Evolutionary conservation across 30 jellyfish, hydroid and myxozoan species (phyloP).

Genomic region (Turritopsis rubra): DNA sequence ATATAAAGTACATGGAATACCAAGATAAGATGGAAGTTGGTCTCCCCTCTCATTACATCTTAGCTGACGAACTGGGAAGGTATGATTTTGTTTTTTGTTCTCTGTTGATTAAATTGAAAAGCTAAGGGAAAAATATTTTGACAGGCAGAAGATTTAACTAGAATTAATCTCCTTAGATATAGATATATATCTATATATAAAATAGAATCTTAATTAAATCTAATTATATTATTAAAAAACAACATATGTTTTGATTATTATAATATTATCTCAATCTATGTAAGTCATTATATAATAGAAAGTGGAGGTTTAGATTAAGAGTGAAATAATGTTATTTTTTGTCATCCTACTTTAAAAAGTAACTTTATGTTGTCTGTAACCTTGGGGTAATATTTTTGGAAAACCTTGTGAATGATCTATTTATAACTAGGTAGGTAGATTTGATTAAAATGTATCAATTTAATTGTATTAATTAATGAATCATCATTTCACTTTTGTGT

Average conservation of each 20-base stretch:
- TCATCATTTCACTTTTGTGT: not conserved
- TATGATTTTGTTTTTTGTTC: not conserved
- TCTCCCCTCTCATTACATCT: constrained; percentile 43
- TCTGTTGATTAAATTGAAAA: not conserved
- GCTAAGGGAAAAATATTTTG: not conserved
- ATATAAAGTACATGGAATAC: not conserved
- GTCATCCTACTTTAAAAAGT: no score
- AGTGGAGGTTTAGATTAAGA: no score
- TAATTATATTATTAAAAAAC: no score
- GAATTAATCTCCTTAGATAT: not conserved
- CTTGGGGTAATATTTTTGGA: no score
- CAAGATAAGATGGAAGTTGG: constrained; percentile 58
- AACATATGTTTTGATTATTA: no score
- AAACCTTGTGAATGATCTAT: not conserved
- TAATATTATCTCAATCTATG: no score
- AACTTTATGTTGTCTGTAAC: no score
- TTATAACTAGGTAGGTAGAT: not conserved
- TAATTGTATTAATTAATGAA: not conserved
- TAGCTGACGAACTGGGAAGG: constrained; percentile 69
- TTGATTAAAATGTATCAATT: not conserved
- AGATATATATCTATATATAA: no score
- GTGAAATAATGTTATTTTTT: no score
- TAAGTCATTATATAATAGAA: no score
- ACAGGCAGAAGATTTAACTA: not conserved
- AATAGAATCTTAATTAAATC: not conserved